A percentile compares a stretch with the other conserved stretches of the same genome.
These are phyloP conservation scores for Fragum whitleyi DNA, from an alignment of 2,888 invertebrate genomes.

Conservation along the genomic window DNA sequence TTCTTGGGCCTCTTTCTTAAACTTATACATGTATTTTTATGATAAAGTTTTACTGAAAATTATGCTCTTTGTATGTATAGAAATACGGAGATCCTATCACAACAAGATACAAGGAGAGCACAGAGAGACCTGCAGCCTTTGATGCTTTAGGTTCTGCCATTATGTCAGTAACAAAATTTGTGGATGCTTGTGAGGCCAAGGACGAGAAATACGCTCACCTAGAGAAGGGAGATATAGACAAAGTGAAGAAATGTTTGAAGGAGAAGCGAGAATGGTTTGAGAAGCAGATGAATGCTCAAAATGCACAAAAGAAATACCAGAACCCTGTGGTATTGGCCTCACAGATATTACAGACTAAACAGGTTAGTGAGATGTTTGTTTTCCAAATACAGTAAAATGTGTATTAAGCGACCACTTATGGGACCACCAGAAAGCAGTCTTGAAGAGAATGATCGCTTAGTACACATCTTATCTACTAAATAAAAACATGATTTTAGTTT, in stretches of 20 bases:
- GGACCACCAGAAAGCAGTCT: too few relatives aligned
- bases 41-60: too few relatives aligned
- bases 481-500: too few relatives aligned
- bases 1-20: too few relatives aligned
- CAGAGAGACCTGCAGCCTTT: slow-evolving; percentile 91
- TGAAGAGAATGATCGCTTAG: too few relatives aligned
- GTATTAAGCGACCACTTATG: too few relatives aligned
- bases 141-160: slow-evolving; percentile 92
- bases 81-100: slow-evolving; percentile 95
- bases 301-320: slow-evolving; percentile 89
- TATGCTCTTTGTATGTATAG: slow-evolving; percentile 83
- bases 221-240: slow-evolving; percentile 89
- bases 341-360: slow-evolving; percentile 92
- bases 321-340: slow-evolving; percentile 91
- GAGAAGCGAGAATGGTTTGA: slow-evolving; percentile 94
- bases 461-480: too few relatives aligned
- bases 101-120: slow-evolving; percentile 92
- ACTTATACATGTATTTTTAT: too few relatives aligned
- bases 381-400: too few relatives aligned
- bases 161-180: slow-evolving; percentile 92
- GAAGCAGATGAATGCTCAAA: slow-evolving; percentile 89
- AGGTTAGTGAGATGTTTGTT: slow-evolving; percentile 86
- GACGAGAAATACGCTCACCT: slow-evolving; percentile 89
- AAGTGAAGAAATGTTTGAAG: slow-evolving; percentile 89
- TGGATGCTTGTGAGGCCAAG: slow-evolving; percentile 86